Percentiles rank a stretch among this genome's conserved stretches.
Evolutionary conservation across 2,888 invertebrate genomes (phyloP).

Genomic region (Alentia gelatinosa): DNA sequence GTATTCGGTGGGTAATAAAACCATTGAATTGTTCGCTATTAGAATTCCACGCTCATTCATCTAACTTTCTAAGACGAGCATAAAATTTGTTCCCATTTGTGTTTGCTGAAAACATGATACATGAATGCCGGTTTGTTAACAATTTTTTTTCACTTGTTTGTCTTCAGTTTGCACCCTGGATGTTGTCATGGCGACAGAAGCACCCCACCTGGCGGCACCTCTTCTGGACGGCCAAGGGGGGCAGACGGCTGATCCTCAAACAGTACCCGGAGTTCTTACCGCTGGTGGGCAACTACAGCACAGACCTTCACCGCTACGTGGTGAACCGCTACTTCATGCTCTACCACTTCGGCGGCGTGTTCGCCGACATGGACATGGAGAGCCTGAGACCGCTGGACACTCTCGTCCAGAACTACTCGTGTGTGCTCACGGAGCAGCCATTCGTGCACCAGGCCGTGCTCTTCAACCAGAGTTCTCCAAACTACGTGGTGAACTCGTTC

Average conservation of each 20-base stretch:
- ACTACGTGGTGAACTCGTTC: constrained; percentile 28
- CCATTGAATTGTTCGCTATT: background rate
- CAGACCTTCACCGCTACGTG: background rate
- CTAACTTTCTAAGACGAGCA: background rate
- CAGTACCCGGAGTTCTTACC: background rate
- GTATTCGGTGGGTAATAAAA: background rate
- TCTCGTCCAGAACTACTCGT: background rate
- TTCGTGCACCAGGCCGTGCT: background rate
- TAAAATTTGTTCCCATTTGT: background rate
- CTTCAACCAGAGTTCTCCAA: background rate
- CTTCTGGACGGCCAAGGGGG: background rate
- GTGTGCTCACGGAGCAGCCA: constrained; percentile 24
- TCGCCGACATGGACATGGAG: background rate
- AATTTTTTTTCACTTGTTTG: background rate
- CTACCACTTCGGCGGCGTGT: constrained; percentile 17
- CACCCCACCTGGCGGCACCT: constrained; percentile 3
- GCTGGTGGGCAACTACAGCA: background rate
- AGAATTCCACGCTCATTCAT: background rate
- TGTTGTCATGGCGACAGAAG: background rate
- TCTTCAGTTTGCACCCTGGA: background rate
- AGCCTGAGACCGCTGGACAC: background rate
- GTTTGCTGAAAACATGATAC: background rate
- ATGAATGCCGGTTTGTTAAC: background rate
- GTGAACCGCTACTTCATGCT: constrained; percentile 30
- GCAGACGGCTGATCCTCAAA: background rate